Evolutionary conservation across 1,140 invertebrate genomes (phyloP).

Genomic region (Ostrea edulis): DNA sequence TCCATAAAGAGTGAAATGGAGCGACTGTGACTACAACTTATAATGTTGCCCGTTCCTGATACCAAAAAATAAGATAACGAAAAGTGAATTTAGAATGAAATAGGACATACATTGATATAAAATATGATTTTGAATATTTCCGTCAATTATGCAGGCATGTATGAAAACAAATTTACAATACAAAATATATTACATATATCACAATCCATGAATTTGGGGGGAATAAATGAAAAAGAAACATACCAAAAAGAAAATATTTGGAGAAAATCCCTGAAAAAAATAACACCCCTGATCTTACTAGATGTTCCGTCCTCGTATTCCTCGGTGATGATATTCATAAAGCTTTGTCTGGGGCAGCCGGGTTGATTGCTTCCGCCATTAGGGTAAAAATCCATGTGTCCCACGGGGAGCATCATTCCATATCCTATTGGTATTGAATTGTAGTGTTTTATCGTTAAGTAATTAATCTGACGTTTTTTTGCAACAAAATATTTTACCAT

Average conservation of each 20-base stretch:
- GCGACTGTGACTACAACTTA: slow-evolving; percentile 92
- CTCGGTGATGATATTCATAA: slow-evolving; percentile 58
- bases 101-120: no score
- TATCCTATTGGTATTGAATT: slow-evolving; percentile 63
- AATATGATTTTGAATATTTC: no score
- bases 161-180: no score
- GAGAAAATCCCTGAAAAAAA: no score
- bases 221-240: no score
- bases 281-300: background rate
- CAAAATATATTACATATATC: no score
- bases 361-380: slow-evolving; percentile 78
- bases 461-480: slow-evolving; percentile 10
- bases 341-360: slow-evolving; percentile 68
- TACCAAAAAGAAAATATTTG: no score
- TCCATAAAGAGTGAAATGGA: slow-evolving; percentile 94
- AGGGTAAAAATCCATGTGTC: slow-evolving; percentile 92
- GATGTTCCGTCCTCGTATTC: slow-evolving; percentile 37
- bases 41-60: slow-evolving; percentile 63
- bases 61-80: background rate
- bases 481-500: background rate
- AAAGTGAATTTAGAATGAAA: no score
- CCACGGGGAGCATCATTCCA: slow-evolving; percentile 66
- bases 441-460: background rate
- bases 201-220: no score
- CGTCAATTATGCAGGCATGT: no score